Evolutionary conservation across 1,140 invertebrate species (phyloP).

Genomic region (Heliconius congener): DNA sequence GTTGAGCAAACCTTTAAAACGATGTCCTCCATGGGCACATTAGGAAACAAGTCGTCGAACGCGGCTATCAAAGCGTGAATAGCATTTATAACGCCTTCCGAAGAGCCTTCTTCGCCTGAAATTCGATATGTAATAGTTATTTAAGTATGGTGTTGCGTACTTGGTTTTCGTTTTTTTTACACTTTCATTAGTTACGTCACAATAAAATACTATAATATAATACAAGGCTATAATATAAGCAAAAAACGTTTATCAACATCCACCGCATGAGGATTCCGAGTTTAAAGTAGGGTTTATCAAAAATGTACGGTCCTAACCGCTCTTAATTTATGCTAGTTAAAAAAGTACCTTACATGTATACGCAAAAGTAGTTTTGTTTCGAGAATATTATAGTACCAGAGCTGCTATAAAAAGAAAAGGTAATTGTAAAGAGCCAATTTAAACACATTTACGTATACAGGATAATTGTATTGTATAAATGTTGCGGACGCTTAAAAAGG

Average conservation of each 20-base stretch:
- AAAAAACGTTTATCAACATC: not conserved
- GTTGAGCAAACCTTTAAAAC: constrained; percentile 69
- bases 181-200: constrained; percentile 12
- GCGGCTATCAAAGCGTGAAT: constrained; percentile 73
- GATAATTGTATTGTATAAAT: not conserved
- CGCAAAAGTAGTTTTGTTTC: not conserved
- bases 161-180: constrained; percentile 26
- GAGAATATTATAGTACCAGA: not conserved
- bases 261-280: not conserved
- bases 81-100: constrained; percentile 76
- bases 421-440: not conserved
- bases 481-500: not conserved
- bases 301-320: not conserved
- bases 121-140: constrained; percentile 37
- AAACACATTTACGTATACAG: not conserved
- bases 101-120: constrained; percentile 74
- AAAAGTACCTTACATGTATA: not conserved
- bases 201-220: not conserved
- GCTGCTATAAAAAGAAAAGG: not conserved
- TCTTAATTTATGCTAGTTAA: not conserved
- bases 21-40: constrained; percentile 76
- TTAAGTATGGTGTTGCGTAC: constrained; percentile 30
- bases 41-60: constrained; percentile 78
- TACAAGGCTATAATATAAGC: not conserved
- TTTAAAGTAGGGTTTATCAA: not conserved